These are phyloP conservation scores for Caenorhabditis sp. DNA, from an alignment of 2,888 invertebrate genomes.

Conservation along the genomic window DNA sequence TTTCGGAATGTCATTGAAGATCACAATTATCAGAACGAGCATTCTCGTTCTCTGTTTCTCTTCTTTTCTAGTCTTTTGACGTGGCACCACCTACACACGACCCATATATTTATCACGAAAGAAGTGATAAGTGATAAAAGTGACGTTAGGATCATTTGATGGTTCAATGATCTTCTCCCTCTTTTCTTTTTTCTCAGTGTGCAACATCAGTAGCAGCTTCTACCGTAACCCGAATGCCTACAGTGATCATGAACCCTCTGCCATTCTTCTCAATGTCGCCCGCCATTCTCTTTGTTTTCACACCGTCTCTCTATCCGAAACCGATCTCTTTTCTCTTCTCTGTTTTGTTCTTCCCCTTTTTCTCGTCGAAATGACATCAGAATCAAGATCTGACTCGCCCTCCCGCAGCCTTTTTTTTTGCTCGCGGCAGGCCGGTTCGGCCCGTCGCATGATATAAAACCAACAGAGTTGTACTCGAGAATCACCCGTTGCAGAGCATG, in stretches of 20 bases:
- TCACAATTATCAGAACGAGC: too few relatives aligned
- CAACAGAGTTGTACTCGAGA: slow-evolving; percentile 40
- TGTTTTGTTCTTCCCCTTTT: slow-evolving; percentile 6
- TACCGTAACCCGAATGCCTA: slow-evolving; percentile 6
- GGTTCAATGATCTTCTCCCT: slow-evolving; percentile 32
- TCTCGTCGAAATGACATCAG: slow-evolving; percentile 43
- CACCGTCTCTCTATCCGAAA: slow-evolving; percentile 21
- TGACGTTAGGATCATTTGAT: slow-evolving; percentile 13
- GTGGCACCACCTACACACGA: slow-evolving; percentile 3
- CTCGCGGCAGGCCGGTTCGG: slow-evolving; percentile 26
- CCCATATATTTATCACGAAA: slow-evolving; percentile 1
- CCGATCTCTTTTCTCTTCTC: neutral
- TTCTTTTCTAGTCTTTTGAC: neutral
- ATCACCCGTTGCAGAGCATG: slow-evolving; percentile 2
- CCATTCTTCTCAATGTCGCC: too few relatives aligned
- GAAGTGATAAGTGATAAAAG: slow-evolving; percentile 10
- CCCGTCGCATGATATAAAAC: slow-evolving; percentile 35
- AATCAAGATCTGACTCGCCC: slow-evolving; percentile 31
- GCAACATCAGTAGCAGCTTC: slow-evolving; percentile 15
- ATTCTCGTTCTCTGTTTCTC: neutral
- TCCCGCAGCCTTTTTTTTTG: neutral
- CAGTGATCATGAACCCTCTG: too few relatives aligned
- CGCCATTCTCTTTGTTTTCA: slow-evolving; percentile 34
- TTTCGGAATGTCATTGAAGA: neutral
- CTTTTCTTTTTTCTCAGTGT: neutral